Percentiles rank a stretch among this genome's conserved stretches.
Conservation (phyloP, 2,888 invertebrate genomes). For the Dolichopus griseipennis region DNA sequence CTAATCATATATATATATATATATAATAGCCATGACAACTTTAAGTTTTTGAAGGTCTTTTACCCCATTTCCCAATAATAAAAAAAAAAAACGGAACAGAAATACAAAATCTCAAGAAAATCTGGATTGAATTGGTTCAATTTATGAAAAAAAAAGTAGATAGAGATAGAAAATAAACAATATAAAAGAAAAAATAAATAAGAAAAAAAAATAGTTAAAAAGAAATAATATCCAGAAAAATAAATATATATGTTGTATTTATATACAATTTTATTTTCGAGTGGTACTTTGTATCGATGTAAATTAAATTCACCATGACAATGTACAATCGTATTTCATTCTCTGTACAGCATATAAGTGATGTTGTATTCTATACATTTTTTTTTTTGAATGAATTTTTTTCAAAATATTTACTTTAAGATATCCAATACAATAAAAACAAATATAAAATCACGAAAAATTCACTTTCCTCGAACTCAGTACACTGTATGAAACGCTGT, state of each 20-base stretch:
- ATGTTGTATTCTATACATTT: not conserved
- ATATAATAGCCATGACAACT: not conserved
- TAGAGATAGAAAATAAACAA: no score
- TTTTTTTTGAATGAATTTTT: not conserved
- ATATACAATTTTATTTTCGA: not conserved
- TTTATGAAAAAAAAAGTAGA: not conserved
- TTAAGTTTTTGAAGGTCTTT: not conserved
- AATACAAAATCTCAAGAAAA: not conserved
- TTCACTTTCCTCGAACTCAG: no score
- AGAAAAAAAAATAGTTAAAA: no score
- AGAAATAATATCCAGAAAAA: no score
- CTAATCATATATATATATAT: not conserved
- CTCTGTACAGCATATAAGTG: not conserved
- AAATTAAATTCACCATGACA: conserved; percentile 1
- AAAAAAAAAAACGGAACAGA: no score
- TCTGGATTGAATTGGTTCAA: not conserved
- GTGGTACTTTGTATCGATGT: not conserved
- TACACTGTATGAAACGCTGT: no score
- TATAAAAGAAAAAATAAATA: no score
- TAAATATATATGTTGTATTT: not conserved
- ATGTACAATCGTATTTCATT: not conserved
- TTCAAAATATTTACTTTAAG: not conserved
- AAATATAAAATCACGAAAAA: no score
- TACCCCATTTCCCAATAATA: not conserved
- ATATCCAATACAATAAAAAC: no score